These are phyloP conservation scores for Saccopteryx leptura DNA, from an alignment of 2,113 vertebrate species.

Conservation along the genomic window DNA sequence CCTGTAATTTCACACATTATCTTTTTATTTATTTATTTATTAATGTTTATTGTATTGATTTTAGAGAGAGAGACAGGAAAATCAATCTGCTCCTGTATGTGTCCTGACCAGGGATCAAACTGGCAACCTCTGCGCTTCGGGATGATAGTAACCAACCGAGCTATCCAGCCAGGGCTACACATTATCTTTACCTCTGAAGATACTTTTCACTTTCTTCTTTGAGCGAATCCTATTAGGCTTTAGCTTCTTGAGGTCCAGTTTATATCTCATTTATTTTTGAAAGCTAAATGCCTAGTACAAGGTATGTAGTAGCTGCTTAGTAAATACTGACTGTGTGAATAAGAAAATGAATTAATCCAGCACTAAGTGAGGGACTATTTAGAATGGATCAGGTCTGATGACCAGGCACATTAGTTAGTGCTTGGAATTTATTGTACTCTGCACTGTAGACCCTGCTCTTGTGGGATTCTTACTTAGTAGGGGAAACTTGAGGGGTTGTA, in stretches of 20 bases:
- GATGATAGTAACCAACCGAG: too few relatives aligned
- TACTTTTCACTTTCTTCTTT: slow-evolving; percentile 63
- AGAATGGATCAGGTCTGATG: background rate
- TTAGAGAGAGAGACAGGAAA: too few relatives aligned
- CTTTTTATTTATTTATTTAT: background rate
- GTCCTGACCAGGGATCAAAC: too few relatives aligned
- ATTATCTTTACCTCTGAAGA: slow-evolving; percentile 19
- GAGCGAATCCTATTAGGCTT: slow-evolving; percentile 9
- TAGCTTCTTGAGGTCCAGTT: slow-evolving; percentile 11
- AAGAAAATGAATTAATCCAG: slow-evolving; percentile 9
- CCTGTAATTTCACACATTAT: slow-evolving; percentile 53
- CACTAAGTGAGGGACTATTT: background rate
- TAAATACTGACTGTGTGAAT: slow-evolving; percentile 39
- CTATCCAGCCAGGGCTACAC: background rate
- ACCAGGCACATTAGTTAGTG: background rate
- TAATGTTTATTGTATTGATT: too few relatives aligned
- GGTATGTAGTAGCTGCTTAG: slow-evolving; percentile 32
- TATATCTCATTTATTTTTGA: slow-evolving; percentile 49
- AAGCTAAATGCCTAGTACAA: background rate
- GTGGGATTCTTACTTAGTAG: background rate
- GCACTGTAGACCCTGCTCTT: background rate
- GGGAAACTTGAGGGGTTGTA: slow-evolving; percentile 7
- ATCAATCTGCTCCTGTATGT: too few relatives aligned
- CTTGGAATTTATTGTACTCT: slow-evolving; percentile 39
- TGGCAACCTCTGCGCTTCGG: too few relatives aligned